Percentiles rank a stretch among this genome's conserved stretches.
Evolutionary conservation across 1,140 invertebrate genomes (phyloP).

Genomic region (Drosophila mojavensis): DNA sequence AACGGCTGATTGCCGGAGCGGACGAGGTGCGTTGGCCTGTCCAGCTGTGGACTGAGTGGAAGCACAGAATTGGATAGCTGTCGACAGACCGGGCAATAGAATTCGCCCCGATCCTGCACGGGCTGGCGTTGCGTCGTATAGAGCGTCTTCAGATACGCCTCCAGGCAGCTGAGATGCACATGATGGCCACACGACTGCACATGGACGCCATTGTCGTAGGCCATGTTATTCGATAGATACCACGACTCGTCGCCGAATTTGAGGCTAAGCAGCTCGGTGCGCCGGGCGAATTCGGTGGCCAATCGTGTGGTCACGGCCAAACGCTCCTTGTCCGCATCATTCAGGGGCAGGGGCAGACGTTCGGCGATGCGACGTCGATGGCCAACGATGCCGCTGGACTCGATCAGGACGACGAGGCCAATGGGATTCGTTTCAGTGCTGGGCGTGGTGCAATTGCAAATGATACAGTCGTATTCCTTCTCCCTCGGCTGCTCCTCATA

Average conservation of each 20-base stretch:
- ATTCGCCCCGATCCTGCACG: conserved; percentile 94
- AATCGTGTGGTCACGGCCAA: conserved; percentile 63
- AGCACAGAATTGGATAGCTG: conserved; percentile 97
- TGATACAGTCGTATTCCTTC: conserved; percentile 96
- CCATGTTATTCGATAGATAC: conserved; percentile 93
- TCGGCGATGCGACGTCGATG: conserved; percentile 81
- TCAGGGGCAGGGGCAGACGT: conserved; percentile 69
- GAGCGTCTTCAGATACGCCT: conserved; percentile 93
- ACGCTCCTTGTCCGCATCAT: conserved; percentile 66
- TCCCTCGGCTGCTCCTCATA: conserved; percentile 87
- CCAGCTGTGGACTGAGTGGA: conserved; percentile 92
- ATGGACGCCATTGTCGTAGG: conserved; percentile 96
- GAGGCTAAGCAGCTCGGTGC: conserved; percentile 68
- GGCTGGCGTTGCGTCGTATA: conserved; percentile 90
- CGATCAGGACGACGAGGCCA: conserved; percentile 93
- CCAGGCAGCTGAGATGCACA: conserved; percentile 96
- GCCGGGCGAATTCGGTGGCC: conserved; percentile 70
- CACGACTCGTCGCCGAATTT: conserved; percentile 87
- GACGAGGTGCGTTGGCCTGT: conserved; percentile 88
- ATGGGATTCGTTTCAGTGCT: conserved; percentile 94
- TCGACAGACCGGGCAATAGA: conserved; percentile 96
- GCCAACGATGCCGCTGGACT: conserved; percentile 79
- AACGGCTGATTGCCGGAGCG: conserved; percentile 86
- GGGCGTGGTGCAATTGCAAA: conserved; percentile 95
- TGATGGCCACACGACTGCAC: conserved; percentile 99